Percentiles rank a stretch among this genome's conserved stretches.
Conservation (phyloP, 2,888 invertebrate genomes). For the Nasonovia ribisnigri region DNA sequence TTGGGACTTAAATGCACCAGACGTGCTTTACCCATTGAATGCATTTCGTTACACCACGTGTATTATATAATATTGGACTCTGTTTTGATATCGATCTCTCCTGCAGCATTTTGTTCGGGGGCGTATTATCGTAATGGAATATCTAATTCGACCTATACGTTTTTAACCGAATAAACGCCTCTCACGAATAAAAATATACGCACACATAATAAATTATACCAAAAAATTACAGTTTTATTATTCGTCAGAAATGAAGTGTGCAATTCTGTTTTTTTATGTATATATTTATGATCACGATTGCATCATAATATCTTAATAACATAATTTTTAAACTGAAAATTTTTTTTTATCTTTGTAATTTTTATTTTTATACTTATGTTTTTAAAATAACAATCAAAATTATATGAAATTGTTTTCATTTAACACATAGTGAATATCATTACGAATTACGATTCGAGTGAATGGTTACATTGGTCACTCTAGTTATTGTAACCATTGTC, state of each 20-base stretch:
- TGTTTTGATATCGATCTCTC: background rate
- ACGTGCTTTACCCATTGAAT: background rate
- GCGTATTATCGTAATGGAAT: background rate
- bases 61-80: background rate
- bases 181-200: background rate
- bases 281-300: background rate
- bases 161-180: conserved; percentile 14
- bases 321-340: background rate
- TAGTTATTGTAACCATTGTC: background rate
- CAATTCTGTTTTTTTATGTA: background rate
- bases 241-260: background rate
- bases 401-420: background rate
- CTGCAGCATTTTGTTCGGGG: background rate
- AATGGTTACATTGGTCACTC: background rate
- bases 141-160: background rate
- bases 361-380: background rate
- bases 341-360: background rate
- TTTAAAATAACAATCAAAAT: background rate
- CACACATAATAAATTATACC: background rate
- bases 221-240: background rate
- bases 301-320: background rate
- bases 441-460: too few relatives aligned
- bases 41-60: conserved; percentile 18
- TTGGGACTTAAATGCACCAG: conserved; percentile 42
- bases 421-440: background rate